These are phyloP conservation scores for Poeciliopsis presidionis DNA, from an alignment of 2,797 vertebrate genomes.

Conservation along the genomic window DNA sequence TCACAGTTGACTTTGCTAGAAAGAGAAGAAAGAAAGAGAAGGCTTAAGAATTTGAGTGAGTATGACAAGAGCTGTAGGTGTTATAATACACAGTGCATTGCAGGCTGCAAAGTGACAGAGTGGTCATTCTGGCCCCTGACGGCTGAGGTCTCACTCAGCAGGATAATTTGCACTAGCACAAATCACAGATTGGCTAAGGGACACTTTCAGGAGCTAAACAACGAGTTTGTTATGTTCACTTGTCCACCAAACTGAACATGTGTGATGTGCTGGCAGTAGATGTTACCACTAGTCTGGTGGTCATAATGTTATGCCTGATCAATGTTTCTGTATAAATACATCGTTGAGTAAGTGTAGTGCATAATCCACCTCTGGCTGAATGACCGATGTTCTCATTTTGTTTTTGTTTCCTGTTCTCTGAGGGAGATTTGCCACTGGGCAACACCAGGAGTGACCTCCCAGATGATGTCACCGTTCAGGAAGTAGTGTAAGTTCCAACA, in stretches of 20 bases:
- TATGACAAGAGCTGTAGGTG: background rate
- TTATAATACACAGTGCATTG: background rate
- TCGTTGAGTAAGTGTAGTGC: background rate
- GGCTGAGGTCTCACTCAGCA: background rate
- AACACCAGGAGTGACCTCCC: conserved; percentile 1
- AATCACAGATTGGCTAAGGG: background rate
- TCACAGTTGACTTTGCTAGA: background rate
- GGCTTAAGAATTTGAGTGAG: background rate
- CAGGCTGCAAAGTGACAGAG: background rate
- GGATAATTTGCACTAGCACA: background rate
- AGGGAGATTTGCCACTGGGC: background rate
- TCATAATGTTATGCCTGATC: background rate
- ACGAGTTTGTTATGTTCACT: background rate
- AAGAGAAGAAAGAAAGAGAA: background rate
- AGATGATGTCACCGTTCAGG: background rate
- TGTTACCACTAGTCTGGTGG: background rate
- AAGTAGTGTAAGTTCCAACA: background rate
- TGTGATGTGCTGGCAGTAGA: background rate
- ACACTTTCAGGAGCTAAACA: background rate
- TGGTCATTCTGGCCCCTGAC: background rate
- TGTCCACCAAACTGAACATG: background rate
- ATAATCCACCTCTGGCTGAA: background rate
- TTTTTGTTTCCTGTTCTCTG: background rate
- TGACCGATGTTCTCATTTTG: background rate
- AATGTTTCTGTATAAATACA: background rate